Percentiles rank a stretch among this genome's conserved stretches.
Evolutionary conservation across 2,888 invertebrate genomes (phyloP).

Genomic region (Marronus borbonicus): DNA sequence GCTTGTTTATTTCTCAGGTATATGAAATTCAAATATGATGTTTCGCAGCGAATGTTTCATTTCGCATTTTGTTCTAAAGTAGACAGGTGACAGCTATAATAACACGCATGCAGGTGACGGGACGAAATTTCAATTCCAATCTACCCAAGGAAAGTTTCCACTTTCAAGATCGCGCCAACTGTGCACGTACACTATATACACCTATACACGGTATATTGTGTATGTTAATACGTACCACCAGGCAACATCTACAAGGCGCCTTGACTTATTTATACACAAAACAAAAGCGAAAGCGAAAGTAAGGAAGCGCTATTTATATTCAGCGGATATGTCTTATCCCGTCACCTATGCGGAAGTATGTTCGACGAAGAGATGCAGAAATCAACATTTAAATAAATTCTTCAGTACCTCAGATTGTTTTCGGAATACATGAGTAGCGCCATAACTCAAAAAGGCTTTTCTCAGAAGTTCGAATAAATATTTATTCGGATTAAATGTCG

Average conservation of each 20-base stretch:
- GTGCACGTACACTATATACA: neutral
- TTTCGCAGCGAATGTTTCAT: constrained; percentile 5
- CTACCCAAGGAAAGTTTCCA: constrained; percentile 3
- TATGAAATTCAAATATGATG: neutral
- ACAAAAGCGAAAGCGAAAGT: neutral
- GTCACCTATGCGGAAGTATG: neutral
- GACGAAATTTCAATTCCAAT: constrained; percentile 30
- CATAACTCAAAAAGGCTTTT: constrained; percentile 9
- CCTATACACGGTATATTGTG: too few species aligned
- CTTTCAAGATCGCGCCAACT: neutral
- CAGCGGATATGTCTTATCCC: neutral
- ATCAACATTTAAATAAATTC: constrained; percentile 19
- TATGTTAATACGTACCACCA: too few species aligned
- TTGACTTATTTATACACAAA: neutral
- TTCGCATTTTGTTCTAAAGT: constrained; percentile 16
- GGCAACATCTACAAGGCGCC: too few species aligned
- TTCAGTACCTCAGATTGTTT: constrained; percentile 14
- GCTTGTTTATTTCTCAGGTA: neutral
- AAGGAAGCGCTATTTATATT: constrained; percentile 9
- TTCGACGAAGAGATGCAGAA: neutral
- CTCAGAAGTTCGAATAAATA: neutral
- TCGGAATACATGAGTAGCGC: constrained; percentile 2
- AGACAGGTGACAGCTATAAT: constrained; percentile 35
- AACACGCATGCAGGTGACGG: constrained; percentile 20
- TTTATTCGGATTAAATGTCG: neutral